phyloP scores from a whole-genome alignment of 1,140 invertebrate species.

The Diprion similis region DNA sequence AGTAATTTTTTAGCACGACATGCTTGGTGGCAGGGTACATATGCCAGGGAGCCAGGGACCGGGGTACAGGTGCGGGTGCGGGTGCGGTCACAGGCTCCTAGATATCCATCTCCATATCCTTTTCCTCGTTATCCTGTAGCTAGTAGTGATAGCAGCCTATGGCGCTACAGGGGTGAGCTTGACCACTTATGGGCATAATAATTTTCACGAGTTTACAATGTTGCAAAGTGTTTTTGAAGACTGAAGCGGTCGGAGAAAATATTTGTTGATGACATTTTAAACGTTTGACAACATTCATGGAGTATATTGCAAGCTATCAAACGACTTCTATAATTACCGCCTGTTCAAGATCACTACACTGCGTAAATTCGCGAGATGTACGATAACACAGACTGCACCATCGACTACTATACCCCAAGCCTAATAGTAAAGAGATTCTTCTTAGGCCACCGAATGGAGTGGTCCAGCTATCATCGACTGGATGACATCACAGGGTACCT shows the following conservation, averaged over 20 bases:
- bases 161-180: slow-evolving; percentile 56
- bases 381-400: no score
- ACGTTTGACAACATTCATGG: no score
- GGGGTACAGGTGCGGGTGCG: not conserved
- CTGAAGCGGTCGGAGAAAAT: no score
- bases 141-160: slow-evolving; percentile 47
- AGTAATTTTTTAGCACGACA: slow-evolving; percentile 55
- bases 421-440: not conserved
- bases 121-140: slow-evolving; percentile 44
- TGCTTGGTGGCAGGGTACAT: slow-evolving; percentile 48
- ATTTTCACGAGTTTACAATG: not conserved
- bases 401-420: no score
- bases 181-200: not conserved
- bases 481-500: slow-evolving; percentile 76
- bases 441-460: slow-evolving; percentile 78
- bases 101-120: slow-evolving; percentile 39
- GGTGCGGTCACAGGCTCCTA: slow-evolving; percentile 20
- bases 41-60: slow-evolving; percentile 28
- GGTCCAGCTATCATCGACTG: slow-evolving; percentile 78
- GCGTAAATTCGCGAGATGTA: no score
- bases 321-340: no score
- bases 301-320: no score
- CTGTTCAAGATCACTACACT: no score
- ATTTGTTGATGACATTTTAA: no score
- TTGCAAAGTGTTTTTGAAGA: no score